A percentile compares a stretch with the other conserved stretches of the same genome.
phyloP scores from a whole-genome alignment of 1,140 invertebrate species.

The Lepidotrigona ventralis region DNA sequence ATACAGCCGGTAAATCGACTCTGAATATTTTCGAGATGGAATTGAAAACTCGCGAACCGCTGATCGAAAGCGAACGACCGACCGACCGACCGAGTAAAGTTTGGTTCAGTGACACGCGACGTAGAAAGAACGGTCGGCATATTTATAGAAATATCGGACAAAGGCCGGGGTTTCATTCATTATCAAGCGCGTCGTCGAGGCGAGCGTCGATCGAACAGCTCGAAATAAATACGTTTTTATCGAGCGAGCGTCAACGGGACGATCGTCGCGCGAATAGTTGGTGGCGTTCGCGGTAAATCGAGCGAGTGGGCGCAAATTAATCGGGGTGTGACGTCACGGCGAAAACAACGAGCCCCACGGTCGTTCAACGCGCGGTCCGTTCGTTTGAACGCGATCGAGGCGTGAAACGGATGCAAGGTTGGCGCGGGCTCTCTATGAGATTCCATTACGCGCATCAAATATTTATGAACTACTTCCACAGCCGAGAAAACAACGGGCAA shows the following conservation, averaged over 20 bases:
- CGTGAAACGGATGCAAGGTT: not conserved
- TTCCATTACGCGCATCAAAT: conserved; percentile 46
- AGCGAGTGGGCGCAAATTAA: conserved; percentile 15
- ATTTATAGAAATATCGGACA: not conserved
- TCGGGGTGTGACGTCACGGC: not conserved
- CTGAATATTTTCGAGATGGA: not conserved
- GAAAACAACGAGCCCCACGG: not conserved
- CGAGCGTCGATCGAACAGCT: not conserved
- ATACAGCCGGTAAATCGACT: too few species aligned
- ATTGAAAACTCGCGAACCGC: not conserved
- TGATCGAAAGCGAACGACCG: too few species aligned
- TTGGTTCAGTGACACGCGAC: not conserved
- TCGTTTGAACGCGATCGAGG: conserved; percentile 1
- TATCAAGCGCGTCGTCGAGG: not conserved
- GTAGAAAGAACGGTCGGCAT: not conserved
- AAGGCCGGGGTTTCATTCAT: not conserved
- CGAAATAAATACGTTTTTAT: conserved; percentile 14
- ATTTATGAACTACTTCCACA: conserved; percentile 38
- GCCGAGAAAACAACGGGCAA: conserved; percentile 19
- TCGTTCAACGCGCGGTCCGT: not conserved
- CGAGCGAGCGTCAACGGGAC: too few species aligned
- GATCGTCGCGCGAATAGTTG: not conserved
- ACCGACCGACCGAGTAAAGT: too few species aligned
- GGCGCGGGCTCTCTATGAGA: not conserved
- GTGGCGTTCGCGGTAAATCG: conserved; percentile 9